Evolutionary conservation across 1,140 invertebrate species (phyloP), one percentile per base, ranked within the genome.

Genomic region (Cotesia glomerata): DNA sequence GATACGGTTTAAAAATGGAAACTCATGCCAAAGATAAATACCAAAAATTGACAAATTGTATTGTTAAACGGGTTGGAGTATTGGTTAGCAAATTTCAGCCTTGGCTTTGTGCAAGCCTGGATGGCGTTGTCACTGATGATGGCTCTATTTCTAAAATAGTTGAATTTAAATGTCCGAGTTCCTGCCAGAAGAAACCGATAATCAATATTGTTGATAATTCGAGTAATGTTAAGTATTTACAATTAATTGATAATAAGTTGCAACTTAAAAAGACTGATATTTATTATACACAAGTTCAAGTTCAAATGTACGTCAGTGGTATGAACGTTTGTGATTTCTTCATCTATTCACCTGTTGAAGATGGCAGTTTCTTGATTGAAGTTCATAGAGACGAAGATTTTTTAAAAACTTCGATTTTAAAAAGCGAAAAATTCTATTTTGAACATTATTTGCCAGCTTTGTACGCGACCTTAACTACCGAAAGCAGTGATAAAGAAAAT

Each of bases 241-340:
- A 62, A 45, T 72, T 77, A 63, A 51, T 54, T 36, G 61, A 71
- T 51, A 58, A 71, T 71, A 52, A 70, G 4, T 14, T 72, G n/a
- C 16, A 76, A 76, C 59, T 78, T 32, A 74, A 73, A 59, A 56
- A 73, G 18, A 45, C n/a, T 66, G 49, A 70, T 65, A 4, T 11
- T 26, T 79, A 77, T 56, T 77, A 76, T 69, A 76, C 74, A 16
- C 76, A 76, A 68, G n/a, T 62, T 54, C 72, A 79, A 73, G 66
- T 76, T 13, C 72, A 78, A 73, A 76, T 77, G 72, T 79, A 78
- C 61, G 36, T 77, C 3, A 73, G 70, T 72, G 72, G 72, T 7
- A 63, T 73, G 52, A 69, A 11, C 14, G 52, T 74, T 14, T 79
- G 72, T 76, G 76, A 77, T 74, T 45, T 78, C 14, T 77, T 75